These are phyloP conservation scores for Tachystola acroxantha DNA, from an alignment of 2,888 invertebrate genomes.

Conservation along the genomic window DNA sequence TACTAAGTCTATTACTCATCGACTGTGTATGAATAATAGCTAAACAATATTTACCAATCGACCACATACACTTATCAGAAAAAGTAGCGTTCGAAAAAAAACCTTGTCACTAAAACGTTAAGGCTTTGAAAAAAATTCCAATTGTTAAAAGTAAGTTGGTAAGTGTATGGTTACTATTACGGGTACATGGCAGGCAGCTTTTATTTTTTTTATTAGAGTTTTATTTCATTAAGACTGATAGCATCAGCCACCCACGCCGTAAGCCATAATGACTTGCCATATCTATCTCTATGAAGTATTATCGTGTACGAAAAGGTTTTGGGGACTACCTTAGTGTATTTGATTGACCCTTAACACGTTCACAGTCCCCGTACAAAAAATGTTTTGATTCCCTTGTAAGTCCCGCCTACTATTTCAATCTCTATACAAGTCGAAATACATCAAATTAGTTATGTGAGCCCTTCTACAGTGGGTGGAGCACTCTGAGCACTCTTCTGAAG, in stretches of 20 bases:
- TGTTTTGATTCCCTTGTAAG: too few relatives aligned
- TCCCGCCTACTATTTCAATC: too few relatives aligned
- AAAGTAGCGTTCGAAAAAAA: conserved; percentile 4
- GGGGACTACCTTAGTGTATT: background rate
- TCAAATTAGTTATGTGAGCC: too few relatives aligned
- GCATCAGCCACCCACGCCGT: conserved; percentile 71
- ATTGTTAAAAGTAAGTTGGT: conserved; percentile 5
- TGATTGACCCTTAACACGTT: too few relatives aligned
- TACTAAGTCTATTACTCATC: conserved; percentile 46
- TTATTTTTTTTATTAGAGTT: conserved; percentile 59
- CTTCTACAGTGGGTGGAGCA: too few relatives aligned
- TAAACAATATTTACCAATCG: conserved; percentile 5
- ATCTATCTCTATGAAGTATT: conserved; percentile 48
- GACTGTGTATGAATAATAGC: conserved; percentile 35
- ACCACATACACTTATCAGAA: background rate
- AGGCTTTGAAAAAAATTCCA: background rate
- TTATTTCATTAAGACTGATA: conserved; percentile 74
- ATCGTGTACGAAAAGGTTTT: conserved; percentile 29
- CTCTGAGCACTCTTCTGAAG: too few relatives aligned
- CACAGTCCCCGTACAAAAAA: too few relatives aligned
- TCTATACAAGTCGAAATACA: too few relatives aligned
- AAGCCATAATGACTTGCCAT: conserved; percentile 68
- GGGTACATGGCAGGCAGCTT: conserved; percentile 29
- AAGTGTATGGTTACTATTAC: conserved; percentile 18
- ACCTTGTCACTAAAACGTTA: background rate